phyloP scores from a whole-genome alignment of 2,888 invertebrate genomes.

The Apodemia hepburni region DNA sequence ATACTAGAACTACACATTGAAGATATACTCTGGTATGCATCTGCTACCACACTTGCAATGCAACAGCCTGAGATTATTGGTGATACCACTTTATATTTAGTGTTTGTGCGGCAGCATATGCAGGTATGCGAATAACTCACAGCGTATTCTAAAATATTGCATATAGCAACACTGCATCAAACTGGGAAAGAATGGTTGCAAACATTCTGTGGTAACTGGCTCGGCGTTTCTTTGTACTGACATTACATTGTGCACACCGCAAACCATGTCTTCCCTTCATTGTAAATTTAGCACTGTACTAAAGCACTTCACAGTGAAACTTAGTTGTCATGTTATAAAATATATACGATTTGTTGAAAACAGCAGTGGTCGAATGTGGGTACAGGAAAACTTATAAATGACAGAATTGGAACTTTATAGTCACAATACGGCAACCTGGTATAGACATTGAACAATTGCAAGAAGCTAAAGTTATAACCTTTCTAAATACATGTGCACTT shows the following conservation, averaged over 20 bases:
- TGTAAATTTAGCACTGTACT: not conserved
- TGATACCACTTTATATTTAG: slow-evolving; percentile 48
- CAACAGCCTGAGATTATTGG: slow-evolving; percentile 49
- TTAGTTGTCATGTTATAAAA: slow-evolving; percentile 77
- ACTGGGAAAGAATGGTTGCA: slow-evolving; percentile 53
- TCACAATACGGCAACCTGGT: slow-evolving; percentile 22
- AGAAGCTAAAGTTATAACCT: slow-evolving; percentile 55
- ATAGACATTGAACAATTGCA: slow-evolving; percentile 42
- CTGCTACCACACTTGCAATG: slow-evolving; percentile 72
- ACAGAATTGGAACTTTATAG: not conserved
- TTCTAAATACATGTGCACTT: slow-evolving; percentile 73
- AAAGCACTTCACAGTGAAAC: slow-evolving; percentile 35
- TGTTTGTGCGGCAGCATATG: slow-evolving; percentile 77
- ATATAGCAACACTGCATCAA: slow-evolving; percentile 48
- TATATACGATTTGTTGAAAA: slow-evolving; percentile 34
- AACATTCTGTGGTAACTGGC: slow-evolving; percentile 63
- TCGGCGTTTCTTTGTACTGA: slow-evolving; percentile 69
- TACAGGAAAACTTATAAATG: slow-evolving; percentile 15
- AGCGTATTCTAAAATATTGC: slow-evolving; percentile 65
- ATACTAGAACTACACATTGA: slow-evolving; percentile 74
- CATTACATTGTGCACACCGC: slow-evolving; percentile 43
- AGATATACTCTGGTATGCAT: slow-evolving; percentile 72
- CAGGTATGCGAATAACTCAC: slow-evolving; percentile 69
- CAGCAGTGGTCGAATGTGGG: slow-evolving; percentile 16
- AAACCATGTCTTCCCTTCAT: slow-evolving; percentile 42